phyloP scores from a whole-genome alignment of 2,888 invertebrate species.

The Cenopis cana region DNA sequence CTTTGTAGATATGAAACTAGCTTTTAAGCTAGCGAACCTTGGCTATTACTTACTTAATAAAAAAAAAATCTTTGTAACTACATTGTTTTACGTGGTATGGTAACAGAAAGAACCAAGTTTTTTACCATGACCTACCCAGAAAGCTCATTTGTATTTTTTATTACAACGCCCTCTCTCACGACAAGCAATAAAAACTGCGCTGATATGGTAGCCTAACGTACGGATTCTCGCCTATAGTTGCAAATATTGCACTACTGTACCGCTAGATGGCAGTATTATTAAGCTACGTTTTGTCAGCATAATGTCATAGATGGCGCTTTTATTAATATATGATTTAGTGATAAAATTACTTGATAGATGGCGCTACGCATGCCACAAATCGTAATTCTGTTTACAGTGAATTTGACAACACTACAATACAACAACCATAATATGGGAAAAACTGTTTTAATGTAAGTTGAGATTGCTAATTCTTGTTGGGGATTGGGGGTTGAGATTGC shows the following conservation, averaged over 20 bases:
- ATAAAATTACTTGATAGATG: conserved; percentile 1
- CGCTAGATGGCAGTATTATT: conserved; percentile 24
- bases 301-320: conserved; percentile 22
- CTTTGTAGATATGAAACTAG: too few species aligned
- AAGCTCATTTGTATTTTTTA: not conserved
- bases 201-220: not conserved
- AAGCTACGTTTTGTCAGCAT: not conserved
- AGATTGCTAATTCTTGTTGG: too few species aligned
- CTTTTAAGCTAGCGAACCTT: too few species aligned
- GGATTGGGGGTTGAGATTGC: too few species aligned
- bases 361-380: conserved; percentile 2
- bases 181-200: not conserved
- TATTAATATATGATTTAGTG: not conserved
- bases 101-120: not conserved
- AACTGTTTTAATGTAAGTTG: too few species aligned
- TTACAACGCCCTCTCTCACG: conserved; percentile 27
- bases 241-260: not conserved
- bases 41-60: too few species aligned
- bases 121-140: too few species aligned
- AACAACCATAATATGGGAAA: too few species aligned
- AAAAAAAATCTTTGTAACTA: too few species aligned
- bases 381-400: not conserved
- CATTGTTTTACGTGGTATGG: not conserved
- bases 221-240: not conserved
- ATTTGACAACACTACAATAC: too few species aligned